phyloP scores from a whole-genome alignment of 2,888 invertebrate species.

The Capitulum mitella region DNA sequence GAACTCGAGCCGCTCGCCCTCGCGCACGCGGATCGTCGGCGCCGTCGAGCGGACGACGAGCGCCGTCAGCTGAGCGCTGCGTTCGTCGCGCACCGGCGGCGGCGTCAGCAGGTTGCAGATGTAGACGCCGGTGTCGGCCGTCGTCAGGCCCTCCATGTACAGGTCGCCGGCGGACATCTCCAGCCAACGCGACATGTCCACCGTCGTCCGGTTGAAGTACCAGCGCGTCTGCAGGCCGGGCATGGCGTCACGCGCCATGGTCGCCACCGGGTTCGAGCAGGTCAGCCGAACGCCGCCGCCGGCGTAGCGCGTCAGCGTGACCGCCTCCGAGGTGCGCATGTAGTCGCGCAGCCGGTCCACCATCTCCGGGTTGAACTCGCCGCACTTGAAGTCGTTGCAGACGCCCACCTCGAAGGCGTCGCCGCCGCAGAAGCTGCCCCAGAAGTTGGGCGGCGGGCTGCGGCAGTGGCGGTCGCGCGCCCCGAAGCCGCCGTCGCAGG shows the following conservation, averaged over 20 bases:
- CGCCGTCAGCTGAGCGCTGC: not conserved
- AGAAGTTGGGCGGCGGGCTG: constrained; percentile 10
- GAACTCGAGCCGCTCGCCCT: constrained; percentile 13
- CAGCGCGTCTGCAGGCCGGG: constrained; percentile 4
- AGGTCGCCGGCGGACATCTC: not conserved
- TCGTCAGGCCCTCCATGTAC: not conserved
- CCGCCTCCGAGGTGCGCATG: not conserved
- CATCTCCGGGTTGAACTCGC: constrained; percentile 17
- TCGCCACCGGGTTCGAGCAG: not conserved
- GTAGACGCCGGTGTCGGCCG: constrained; percentile 17
- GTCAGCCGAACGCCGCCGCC: not conserved
- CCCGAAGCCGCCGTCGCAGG: constrained; percentile 20
- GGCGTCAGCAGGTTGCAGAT: constrained; percentile 14
- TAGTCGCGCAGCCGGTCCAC: not conserved
- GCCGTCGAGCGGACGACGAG: not conserved
- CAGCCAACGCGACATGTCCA: not conserved
- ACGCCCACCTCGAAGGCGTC: constrained; percentile 18
- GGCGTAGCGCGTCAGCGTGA: not conserved
- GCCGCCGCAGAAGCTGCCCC: constrained; percentile 13
- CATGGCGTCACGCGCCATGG: not conserved
- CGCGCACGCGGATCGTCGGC: not conserved
- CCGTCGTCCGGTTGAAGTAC: constrained; percentile 5
- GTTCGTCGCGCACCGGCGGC: not conserved
- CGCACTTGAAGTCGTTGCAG: constrained; percentile 25
- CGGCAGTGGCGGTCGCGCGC: constrained; percentile 14